Percentiles rank a stretch among this genome's conserved stretches.
Conservation (phyloP, 2,113 vertebrate genomes). For the Microcebus ravelobensis region DNA sequence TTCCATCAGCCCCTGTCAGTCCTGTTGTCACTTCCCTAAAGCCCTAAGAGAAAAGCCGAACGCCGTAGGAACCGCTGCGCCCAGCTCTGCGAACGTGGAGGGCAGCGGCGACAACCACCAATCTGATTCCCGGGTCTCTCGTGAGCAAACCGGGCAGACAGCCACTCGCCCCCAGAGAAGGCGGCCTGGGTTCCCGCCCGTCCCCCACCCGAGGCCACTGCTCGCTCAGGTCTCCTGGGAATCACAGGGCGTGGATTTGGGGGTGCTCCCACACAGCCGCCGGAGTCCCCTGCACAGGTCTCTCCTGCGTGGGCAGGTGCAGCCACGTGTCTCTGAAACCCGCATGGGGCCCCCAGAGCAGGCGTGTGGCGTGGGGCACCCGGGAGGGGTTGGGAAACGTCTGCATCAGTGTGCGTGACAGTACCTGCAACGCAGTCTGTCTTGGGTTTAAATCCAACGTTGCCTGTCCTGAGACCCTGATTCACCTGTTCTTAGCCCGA, state of each 20-base stretch:
- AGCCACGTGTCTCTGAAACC: background rate
- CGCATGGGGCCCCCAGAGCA: background rate
- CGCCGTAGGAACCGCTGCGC: accelerated
- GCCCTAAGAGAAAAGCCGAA: accelerated
- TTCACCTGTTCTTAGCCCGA: no score
- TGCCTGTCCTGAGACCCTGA: background rate
- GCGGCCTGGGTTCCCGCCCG: background rate
- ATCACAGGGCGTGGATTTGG: no score
- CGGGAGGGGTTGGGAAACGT: background rate
- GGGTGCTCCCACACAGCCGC: accelerated
- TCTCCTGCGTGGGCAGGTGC: background rate
- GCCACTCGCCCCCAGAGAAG: background rate
- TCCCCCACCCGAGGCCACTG: no score
- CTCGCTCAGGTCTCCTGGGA: background rate
- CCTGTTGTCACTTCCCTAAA: background rate
- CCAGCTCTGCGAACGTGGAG: accelerated
- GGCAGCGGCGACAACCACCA: accelerated
- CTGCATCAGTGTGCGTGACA: accelerated
- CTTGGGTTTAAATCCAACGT: background rate
- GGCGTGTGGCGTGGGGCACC: background rate
- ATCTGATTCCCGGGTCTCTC: background rate
- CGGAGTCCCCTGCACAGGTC: accelerated
- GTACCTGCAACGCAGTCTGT: accelerated
- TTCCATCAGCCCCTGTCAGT: accelerated
- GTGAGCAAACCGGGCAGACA: background rate